A percentile compares a stretch with the other conserved stretches of the same genome.
Evolutionary conservation across 2,888 invertebrate species (phyloP).

Genomic region (Callyntrura guangdongensis): DNA sequence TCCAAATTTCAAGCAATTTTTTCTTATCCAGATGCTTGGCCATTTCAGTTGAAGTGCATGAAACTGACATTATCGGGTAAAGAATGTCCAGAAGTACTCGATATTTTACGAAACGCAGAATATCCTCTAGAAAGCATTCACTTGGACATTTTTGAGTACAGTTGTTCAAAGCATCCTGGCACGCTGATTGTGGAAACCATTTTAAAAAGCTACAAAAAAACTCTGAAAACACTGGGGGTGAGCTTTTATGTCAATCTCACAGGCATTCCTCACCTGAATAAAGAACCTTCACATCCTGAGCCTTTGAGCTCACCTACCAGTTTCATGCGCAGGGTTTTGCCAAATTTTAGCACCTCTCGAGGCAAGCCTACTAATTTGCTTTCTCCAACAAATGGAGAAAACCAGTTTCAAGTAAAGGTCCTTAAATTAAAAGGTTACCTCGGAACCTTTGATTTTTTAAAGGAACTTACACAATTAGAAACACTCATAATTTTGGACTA

Average conservation of each 20-base stretch:
- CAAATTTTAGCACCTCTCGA: not conserved
- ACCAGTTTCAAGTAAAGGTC: not conserved
- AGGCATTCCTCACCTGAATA: not conserved
- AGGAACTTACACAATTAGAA: slow-evolving; percentile 27
- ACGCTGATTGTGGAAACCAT: slow-evolving; percentile 19
- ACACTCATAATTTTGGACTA: slow-evolving; percentile 50
- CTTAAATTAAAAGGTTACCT: slow-evolving; percentile 56
- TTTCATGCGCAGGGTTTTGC: not conserved
- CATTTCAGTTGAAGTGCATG: slow-evolving; percentile 56
- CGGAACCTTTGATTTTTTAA: slow-evolving; percentile 55
- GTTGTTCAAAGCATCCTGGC: slow-evolving; percentile 17
- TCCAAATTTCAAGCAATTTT: slow-evolving; percentile 61
- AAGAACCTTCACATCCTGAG: not conserved
- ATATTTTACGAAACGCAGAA: not conserved
- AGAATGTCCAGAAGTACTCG: not conserved
- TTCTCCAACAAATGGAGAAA: not conserved
- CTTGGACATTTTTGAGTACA: slow-evolving; percentile 64
- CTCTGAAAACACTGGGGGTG: slow-evolving; percentile 23
- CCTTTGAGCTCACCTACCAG: not conserved
- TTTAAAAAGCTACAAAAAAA: slow-evolving; percentile 29
- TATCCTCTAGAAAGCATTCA: slow-evolving; percentile 49
- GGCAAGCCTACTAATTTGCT: not conserved
- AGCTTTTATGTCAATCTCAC: slow-evolving; percentile 42
- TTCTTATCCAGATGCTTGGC: slow-evolving; percentile 21
- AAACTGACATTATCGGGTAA: slow-evolving; percentile 52